These are phyloP conservation scores for Vidua chalybeata DNA, from an alignment of 2,113 vertebrate species.

Conservation along the genomic window DNA sequence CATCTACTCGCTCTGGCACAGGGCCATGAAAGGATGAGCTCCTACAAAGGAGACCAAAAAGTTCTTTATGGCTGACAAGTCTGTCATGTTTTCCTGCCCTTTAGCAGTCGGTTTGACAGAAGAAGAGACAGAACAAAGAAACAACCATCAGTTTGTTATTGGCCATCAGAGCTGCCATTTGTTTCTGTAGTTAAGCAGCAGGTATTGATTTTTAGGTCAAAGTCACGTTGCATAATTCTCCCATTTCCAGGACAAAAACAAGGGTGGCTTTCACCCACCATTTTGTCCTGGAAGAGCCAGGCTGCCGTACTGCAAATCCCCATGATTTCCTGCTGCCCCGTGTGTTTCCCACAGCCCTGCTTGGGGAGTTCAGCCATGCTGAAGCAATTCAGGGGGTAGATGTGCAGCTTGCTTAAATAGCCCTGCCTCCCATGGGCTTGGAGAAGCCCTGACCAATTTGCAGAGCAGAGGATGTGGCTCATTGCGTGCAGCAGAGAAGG, in stretches of 20 bases:
- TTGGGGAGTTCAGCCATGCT: background rate
- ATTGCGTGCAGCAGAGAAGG: background rate
- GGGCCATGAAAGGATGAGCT: slow-evolving; percentile 19
- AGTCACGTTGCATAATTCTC: slow-evolving; percentile 2
- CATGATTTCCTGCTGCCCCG: background rate
- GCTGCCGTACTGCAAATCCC: background rate
- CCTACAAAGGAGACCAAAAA: slow-evolving; percentile 38
- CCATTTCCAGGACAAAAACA: background rate
- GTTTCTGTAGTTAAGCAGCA: slow-evolving; percentile 44
- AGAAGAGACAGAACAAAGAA: slow-evolving; percentile 31
- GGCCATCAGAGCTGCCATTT: background rate
- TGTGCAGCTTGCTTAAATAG: slow-evolving; percentile 1
- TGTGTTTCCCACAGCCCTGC: background rate
- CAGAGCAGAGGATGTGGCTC: background rate
- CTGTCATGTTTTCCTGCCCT: slow-evolving; percentile 11
- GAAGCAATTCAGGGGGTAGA: slow-evolving; percentile 12
- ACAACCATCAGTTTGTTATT: slow-evolving; percentile 11
- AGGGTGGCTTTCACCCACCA: background rate
- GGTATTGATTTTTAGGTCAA: slow-evolving; percentile 31
- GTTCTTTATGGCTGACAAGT: slow-evolving; percentile 3
- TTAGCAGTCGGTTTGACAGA: slow-evolving; percentile 15
- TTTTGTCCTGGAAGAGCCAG: background rate
- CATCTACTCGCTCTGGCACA: background rate
- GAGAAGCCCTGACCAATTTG: background rate
- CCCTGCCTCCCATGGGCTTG: background rate